These are phyloP conservation scores for Tragopan temminckii DNA, from an alignment of 2,797 vertebrate genomes.

Conservation along the genomic window DNA sequence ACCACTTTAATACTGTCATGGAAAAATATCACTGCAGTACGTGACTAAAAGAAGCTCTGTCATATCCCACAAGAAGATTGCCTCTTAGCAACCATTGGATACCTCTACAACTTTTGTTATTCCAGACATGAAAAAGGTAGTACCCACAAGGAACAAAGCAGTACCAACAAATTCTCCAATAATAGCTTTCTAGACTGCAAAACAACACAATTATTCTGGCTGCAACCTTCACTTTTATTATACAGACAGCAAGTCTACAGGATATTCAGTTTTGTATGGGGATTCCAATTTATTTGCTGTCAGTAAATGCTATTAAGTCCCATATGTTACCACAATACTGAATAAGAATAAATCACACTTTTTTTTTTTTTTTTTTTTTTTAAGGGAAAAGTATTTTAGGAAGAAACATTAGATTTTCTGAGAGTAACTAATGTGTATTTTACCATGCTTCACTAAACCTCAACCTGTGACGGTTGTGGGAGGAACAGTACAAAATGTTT, in stretches of 20 bases:
- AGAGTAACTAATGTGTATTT: not conserved
- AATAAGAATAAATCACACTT: not conserved
- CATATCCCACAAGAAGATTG: not conserved
- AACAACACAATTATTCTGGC: not conserved
- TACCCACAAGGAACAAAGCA: not conserved
- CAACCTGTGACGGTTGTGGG: not conserved
- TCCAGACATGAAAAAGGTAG: not conserved
- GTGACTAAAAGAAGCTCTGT: not conserved
- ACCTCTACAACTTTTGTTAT: not conserved
- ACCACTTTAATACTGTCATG: not conserved
- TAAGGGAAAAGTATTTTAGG: not conserved
- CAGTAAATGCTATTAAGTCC: not conserved
- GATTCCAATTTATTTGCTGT: not conserved
- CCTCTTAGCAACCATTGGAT: not conserved
- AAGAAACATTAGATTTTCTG: not conserved
- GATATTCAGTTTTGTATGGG: not conserved
- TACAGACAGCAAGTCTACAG: not conserved
- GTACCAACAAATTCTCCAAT: not conserved
- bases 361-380: not conserved
- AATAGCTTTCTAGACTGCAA: not conserved
- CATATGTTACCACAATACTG: not conserved
- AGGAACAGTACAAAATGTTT: not conserved
- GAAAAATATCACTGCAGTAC: not conserved
- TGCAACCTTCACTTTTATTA: not conserved
- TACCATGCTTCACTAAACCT: not conserved